phyloP scores from a whole-genome alignment of 2,797 vertebrate genomes.

The Etheostoma nigrum region DNA sequence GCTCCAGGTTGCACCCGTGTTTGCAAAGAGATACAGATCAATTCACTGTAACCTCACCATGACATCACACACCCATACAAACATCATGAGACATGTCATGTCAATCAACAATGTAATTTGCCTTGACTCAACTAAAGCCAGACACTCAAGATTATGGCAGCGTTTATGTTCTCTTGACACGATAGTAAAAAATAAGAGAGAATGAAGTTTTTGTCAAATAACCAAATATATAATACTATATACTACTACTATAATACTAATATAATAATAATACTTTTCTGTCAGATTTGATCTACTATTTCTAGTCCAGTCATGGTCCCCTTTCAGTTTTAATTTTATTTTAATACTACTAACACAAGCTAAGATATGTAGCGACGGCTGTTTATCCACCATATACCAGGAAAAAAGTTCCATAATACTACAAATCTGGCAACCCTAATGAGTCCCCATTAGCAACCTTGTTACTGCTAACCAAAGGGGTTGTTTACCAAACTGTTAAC shows the following conservation, averaged over 20 bases:
- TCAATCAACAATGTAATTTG: constrained; percentile 59
- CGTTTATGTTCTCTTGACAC: no score
- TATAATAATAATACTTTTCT: no score
- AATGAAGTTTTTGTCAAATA: background rate
- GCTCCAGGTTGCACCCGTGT: background rate
- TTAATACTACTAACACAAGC: background rate
- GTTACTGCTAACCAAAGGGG: no score
- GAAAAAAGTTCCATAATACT: background rate
- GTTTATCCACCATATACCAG: background rate
- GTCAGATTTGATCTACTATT: background rate
- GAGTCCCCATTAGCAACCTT: background rate
- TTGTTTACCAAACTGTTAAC: no score
- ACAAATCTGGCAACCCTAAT: background rate
- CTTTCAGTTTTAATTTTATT: background rate
- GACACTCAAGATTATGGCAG: background rate
- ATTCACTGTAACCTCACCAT: constrained; percentile 23
- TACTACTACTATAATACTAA: no score
- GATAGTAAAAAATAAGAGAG: no score
- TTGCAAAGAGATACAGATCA: background rate
- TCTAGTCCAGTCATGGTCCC: background rate
- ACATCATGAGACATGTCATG: constrained; percentile 18
- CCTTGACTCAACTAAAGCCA: constrained; percentile 8
- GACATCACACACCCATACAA: constrained; percentile 52
- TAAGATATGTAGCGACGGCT: background rate
- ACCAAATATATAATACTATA: no score